Evolutionary conservation across 2,888 invertebrate genomes (phyloP).

Genomic region (Polyommatus icarus): DNA sequence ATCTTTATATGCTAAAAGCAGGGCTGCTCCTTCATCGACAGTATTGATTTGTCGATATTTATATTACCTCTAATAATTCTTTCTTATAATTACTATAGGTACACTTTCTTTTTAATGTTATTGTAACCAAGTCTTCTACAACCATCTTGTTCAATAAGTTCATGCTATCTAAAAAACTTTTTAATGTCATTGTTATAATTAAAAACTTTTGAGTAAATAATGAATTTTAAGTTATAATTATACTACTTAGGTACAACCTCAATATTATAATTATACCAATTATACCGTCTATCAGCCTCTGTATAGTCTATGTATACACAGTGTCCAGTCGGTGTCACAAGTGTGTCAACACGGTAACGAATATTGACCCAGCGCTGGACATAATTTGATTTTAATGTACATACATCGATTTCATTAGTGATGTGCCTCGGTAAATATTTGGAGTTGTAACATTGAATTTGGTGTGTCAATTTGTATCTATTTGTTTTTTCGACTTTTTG

Average conservation of each 20-base stretch:
- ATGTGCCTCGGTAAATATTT: conserved; percentile 1
- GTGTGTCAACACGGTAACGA: conserved; percentile 11
- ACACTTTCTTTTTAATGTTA: not conserved
- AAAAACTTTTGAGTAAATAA: not conserved
- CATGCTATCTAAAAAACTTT: no score
- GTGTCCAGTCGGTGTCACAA: not conserved
- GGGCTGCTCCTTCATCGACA: not conserved
- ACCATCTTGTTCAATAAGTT: no score
- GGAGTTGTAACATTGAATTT: conserved; percentile 4
- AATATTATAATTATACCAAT: not conserved
- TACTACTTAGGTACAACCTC: not conserved
- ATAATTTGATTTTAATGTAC: conserved; percentile 29
- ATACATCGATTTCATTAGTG: conserved; percentile 28
- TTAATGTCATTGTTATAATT: no score
- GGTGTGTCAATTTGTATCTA: not conserved
- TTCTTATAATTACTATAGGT: not conserved
- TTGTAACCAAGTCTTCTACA: no score
- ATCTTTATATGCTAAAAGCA: not conserved
- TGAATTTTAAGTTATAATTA: not conserved
- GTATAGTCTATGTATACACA: not conserved
- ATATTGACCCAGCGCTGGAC: conserved; percentile 15
- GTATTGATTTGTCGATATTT: not conserved
- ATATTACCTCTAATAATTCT: not conserved
- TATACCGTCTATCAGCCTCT: not conserved
- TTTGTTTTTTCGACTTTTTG: not conserved